Evolutionary conservation across 2,888 invertebrate genomes (phyloP).

Genomic region (Cheilosia vulpina): DNA sequence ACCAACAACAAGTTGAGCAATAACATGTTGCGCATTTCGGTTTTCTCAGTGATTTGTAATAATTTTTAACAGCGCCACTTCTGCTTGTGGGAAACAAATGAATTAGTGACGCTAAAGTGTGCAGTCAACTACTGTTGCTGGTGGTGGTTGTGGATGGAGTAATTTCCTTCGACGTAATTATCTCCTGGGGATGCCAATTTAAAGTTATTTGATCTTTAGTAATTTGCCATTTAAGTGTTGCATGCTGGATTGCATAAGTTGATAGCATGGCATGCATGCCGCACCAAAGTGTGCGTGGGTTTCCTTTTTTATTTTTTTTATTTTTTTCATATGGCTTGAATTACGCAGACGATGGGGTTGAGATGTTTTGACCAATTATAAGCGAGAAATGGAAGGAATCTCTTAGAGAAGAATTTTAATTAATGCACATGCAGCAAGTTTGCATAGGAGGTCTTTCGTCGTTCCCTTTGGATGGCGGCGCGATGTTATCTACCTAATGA

Average conservation of each 20-base stretch:
- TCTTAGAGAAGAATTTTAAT: conserved; percentile 23
- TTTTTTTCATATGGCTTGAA: neutral
- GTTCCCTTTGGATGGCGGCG: neutral
- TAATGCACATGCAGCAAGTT: conserved; percentile 18
- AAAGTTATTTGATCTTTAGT: conserved; percentile 60
- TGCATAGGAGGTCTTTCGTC: neutral
- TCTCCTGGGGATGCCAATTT: conserved; percentile 55
- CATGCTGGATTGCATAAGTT: conserved; percentile 46
- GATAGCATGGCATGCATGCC: conserved; percentile 30
- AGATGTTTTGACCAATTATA: conserved; percentile 32
- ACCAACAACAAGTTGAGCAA: conserved; percentile 14
- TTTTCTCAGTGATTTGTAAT: conserved; percentile 18
- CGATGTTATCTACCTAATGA: neutral
- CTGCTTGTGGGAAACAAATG: conserved; percentile 28
- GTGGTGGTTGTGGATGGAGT: conserved; percentile 33
- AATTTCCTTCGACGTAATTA: conserved; percentile 44
- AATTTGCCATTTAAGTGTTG: conserved; percentile 56
- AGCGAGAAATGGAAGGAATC: neutral
- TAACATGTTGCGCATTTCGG: conserved; percentile 4
- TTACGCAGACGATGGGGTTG: conserved; percentile 28
- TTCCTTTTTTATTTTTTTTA: neutral
- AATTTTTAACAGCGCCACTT: neutral
- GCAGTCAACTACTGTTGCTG: neutral
- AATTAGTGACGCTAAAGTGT: conserved; percentile 16
- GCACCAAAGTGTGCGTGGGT: conserved; percentile 3